Base-by-base conservation (phyloP, 2,888 invertebrate genomes). In the Melanargia galathea region DNA sequence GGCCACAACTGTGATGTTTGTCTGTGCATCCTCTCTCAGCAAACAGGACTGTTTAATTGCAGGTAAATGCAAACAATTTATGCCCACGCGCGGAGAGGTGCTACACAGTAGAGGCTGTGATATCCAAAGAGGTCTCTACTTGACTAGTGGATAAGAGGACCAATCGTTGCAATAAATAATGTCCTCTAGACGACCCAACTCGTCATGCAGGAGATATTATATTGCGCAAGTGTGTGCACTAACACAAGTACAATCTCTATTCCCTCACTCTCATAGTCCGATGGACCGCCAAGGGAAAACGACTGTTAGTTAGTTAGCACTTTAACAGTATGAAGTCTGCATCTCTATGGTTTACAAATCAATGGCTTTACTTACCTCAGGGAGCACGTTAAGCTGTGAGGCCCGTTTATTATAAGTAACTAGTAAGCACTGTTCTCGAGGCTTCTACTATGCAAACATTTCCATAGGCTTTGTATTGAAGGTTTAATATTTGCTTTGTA, bases 41-140 rank as follows among this genome's bases (percentile, higher is more conserved):
- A 48, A 46, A 38, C 58, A 48, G 48, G 48, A 49, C 48, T 35
- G 48, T 35, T 35, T 58, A 38, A 58, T 58, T 58, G 48, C 22
- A n/a, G 48, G 48, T 35, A 30, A 57, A 45, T 46, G 45, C 33
- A 52, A 52, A 45, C 57, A 22, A 33, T 57, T 57, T 57, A 57
- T 45, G 43, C 43, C 26, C 33, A 16, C 6, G 24, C 7, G 0
- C 46, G 8, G 6, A 16, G 18, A 43, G 18, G 2, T 43, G 43
- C 0, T 0, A 16, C 8, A 18, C 18, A 7, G 18, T 43, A 43
- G 43, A 43, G 43, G 2, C 38, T 38, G 1, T n/a, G n/a, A 38
- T 38, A 3, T 4, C 38, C 13, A 38, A 1, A 2, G 5, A 13
- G 1, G 38, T 6, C n/a, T 38, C n/a, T 4, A 13, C 13, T 33